These are phyloP conservation scores for Chlorospingus flavigularis DNA, from an alignment of 2,797 vertebrate genomes.

Conservation along the genomic window DNA sequence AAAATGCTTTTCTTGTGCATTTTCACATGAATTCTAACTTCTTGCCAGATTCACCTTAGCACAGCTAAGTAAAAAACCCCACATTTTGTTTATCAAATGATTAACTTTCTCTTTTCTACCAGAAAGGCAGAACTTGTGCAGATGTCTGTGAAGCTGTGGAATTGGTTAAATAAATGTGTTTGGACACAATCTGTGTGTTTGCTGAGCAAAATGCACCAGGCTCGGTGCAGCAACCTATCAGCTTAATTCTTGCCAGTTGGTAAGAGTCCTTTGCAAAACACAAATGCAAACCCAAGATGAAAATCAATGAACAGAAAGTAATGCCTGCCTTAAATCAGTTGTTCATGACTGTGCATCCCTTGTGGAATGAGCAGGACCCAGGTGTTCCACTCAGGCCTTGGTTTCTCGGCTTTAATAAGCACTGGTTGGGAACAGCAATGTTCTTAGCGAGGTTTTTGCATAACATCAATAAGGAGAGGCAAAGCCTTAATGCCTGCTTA, in stretches of 20 bases:
- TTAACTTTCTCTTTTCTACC: not conserved
- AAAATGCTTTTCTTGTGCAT: conserved; percentile 10
- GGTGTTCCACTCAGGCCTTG: not conserved
- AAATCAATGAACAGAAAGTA: not conserved
- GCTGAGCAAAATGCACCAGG: not conserved
- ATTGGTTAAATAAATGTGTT: not conserved
- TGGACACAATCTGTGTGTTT: not conserved
- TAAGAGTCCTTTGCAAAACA: not conserved
- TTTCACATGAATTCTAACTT: not conserved
- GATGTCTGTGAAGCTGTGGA: not conserved
- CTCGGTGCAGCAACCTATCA: rapidly evolving
- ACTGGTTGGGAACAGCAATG: not conserved
- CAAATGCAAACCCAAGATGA: not conserved
- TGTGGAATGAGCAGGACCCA: not conserved
- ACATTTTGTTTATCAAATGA: not conserved
- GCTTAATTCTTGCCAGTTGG: not conserved
- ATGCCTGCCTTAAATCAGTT: not conserved
- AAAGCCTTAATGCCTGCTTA: conserved; percentile 30
- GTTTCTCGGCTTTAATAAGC: not conserved
- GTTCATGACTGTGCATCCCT: not conserved
- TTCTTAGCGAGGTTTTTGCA: not conserved
- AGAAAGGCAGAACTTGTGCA: not conserved
- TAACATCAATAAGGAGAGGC: not conserved
- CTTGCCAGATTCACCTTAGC: not conserved
- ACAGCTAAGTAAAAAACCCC: not conserved